Base-by-base conservation (phyloP, 2,888 invertebrate species). In the Teinopalpus imperialis region DNA sequence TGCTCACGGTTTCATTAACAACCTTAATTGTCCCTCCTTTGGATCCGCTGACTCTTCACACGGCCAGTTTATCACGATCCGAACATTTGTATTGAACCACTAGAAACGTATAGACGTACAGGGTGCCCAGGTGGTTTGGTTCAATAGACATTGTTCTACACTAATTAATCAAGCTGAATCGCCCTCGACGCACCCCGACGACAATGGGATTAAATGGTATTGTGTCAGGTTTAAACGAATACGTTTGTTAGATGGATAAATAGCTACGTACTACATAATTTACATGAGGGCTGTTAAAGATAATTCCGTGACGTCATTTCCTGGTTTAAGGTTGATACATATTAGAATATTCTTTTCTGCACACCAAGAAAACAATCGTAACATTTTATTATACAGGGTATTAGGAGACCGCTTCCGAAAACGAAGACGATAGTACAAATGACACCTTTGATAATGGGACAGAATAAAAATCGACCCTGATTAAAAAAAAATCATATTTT, bases 91-190 rank as follows among this genome's bases (percentile, higher is more conserved):
- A 10, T 24, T 18, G 31, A n/a, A 20, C 10, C n/a, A 1, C 14
- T 12, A 14, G 20, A 10, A 12, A 26, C n/a, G 7, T 2, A 31
- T 5, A 10, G 10, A 16, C 1, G n/a, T 6, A 2, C 12, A 2
- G 5, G 7, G 32, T 36, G 10, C 14, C n/a, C 29, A 10, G 8
- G 29, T 14, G 37, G 27, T 35, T 21, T 30, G 47, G 52, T 49
- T 49, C 44, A 49, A 47, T 49, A 50, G 43, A 49, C 56, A 61
- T 62, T 61, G 70, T 69, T 67, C 55, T 58, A 58, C 57, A 66
- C 69, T 77, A 79, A 86, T 86, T 83, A 83, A 83, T 86, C 77
- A 80, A 68, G 46, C 69, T 65, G 73, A 75, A 69, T 68, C 69
- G 66, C 58, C 61, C 57, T 29, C 34, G 57, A 63, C 60, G 51